A percentile compares a stretch with the other conserved stretches of the same genome.
phyloP scores from a whole-genome alignment of 2,113 vertebrate species.

The Podocnemis expansa region DNA sequence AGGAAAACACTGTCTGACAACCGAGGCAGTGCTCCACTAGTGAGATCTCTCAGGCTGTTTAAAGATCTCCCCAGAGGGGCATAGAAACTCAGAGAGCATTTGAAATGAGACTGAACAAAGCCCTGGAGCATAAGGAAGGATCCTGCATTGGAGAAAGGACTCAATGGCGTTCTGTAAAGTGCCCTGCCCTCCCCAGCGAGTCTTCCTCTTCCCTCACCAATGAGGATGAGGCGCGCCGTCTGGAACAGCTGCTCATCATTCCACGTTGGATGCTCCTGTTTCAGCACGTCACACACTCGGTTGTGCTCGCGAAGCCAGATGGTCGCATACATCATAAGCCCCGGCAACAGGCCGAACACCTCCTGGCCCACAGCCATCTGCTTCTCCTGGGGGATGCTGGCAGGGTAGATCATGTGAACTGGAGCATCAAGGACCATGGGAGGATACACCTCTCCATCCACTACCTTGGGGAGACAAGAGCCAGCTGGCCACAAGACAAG shows the following conservation, averaged over 20 bases:
- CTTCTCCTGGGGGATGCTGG: constrained; percentile 51
- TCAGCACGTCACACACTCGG: constrained; percentile 91
- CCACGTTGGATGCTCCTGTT: constrained; percentile 91
- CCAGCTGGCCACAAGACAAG: rapidly evolving
- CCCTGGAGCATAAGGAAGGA: background rate
- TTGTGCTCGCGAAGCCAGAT: constrained; percentile 97
- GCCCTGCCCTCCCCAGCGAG: no score
- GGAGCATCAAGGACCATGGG: constrained; percentile 78
- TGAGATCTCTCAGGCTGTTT: background rate
- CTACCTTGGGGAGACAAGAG: constrained; percentile 71
- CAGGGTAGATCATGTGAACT: constrained; percentile 88
- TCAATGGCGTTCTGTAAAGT: background rate
- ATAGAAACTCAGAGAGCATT: background rate
- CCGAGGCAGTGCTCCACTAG: background rate
- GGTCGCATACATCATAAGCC: constrained; percentile 88
- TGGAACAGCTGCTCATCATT: constrained; percentile 95
- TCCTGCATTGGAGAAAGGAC: background rate
- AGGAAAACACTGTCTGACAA: background rate
- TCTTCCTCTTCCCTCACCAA: constrained; percentile 78
- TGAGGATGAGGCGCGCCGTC: constrained; percentile 91
- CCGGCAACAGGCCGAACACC: constrained; percentile 89
- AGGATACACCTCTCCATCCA: constrained; percentile 90
- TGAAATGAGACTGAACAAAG: background rate
- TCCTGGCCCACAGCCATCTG: constrained; percentile 91
- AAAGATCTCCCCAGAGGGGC: background rate